Evolutionary conservation across 2,797 vertebrate genomes (phyloP), one percentile per base, ranked within the genome.

Genomic region (Mormyrus hasselquistii): DNA sequence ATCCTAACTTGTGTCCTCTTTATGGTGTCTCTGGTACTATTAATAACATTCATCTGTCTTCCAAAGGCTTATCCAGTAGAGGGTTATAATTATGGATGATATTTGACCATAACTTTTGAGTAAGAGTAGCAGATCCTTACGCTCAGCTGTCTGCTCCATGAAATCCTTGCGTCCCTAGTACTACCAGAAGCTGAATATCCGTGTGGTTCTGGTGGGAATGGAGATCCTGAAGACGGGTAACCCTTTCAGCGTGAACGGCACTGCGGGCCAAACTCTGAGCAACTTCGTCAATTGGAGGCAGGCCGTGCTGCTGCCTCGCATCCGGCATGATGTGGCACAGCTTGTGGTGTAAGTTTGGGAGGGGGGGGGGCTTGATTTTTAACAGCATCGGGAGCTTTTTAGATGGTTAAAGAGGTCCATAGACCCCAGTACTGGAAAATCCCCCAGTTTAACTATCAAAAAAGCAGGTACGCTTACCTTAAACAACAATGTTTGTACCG

Each of bases 311-410:
- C 0, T 96, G 47, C 93, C 95, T 55, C 91, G 90, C 79, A 69
- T 94, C 87, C 94, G 92, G 86, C 94, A 97, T 87, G 97, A 98
- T 0, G 90, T 95, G 4, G 93, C 91, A 2, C 97, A 98, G 41
- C 95, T 98, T n/a, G 91, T 98, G 19, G 93, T 98, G 98, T 98
- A 90, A 95, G 97, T 93, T 10, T n/a, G 34, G 12, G 52, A 14
- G 16, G 16, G 88, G 89, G 73, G 65, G 65, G 19, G 29, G 65
- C 2, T 16, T 6, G 0, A 14, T 14, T 44, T 82, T 44, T 44
- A 82, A 44, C 14, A 47, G 2, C 41, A 38, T 83, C 0, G 9
- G 29, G 69, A 73, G 65, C 69, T 76, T 41, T 38, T 76, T 38
- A 76, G 69, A 4, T 76, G 5, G 34, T n/a, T 79, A 12, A 19